These are phyloP conservation scores for Abramis brama DNA, from an alignment of 2,113 vertebrate species.

Conservation along the genomic window DNA sequence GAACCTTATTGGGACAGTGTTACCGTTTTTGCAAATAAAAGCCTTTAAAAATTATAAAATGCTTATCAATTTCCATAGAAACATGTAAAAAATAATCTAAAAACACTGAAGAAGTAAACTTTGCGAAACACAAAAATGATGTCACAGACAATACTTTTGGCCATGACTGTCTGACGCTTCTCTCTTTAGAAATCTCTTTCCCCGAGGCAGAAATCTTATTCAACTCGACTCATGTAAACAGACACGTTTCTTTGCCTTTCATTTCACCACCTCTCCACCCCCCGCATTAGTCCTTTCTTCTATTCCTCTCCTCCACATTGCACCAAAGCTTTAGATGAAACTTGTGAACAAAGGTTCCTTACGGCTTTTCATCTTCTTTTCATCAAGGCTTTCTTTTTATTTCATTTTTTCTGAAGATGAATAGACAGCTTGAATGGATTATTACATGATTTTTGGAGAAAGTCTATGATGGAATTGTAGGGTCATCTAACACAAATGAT, in stretches of 20 bases:
- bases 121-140: no score
- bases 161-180: conserved; percentile 18
- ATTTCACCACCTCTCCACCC: conserved; percentile 27
- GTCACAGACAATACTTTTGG: no score
- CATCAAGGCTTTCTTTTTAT: not conserved
- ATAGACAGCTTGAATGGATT: not conserved
- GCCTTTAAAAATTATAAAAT: no score
- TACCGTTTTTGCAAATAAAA: no score
- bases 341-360: conserved; percentile 24
- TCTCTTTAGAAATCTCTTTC: conserved; percentile 42
- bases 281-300: conserved; percentile 13
- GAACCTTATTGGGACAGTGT: no score
- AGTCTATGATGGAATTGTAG: not conserved
- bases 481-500: not conserved
- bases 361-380: conserved; percentile 23
- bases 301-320: conserved; percentile 10
- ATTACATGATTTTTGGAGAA: not conserved
- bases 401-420: not conserved
- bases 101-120: no score
- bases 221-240: conserved; percentile 62
- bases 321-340: conserved; percentile 17
- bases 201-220: conserved; percentile 64
- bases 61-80: no score
- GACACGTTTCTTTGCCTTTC: conserved; percentile 38
- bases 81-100: no score